phyloP scores from a whole-genome alignment of 2,888 invertebrate genomes.

The Branchipolynoe longqiensis region DNA sequence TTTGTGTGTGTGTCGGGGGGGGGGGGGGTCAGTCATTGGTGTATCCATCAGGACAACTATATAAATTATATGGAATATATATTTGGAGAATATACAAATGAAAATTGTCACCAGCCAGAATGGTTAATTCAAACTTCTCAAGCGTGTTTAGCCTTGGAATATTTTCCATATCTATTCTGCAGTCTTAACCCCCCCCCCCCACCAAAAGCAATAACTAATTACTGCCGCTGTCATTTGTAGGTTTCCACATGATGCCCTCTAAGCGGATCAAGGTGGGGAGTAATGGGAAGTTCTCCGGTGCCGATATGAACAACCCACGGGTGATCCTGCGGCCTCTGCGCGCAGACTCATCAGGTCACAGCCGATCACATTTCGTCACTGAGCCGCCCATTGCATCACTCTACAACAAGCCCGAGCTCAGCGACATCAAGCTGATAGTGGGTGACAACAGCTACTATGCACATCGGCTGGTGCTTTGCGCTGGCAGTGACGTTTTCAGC shows the following conservation, averaged over 20 bases:
- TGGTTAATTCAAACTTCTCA: no score
- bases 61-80: no score
- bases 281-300: constrained; percentile 43
- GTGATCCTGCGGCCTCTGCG: constrained; percentile 65
- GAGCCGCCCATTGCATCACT: constrained; percentile 64
- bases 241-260: constrained; percentile 65
- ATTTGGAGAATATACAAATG: no score
- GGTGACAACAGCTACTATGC: constrained; percentile 65
- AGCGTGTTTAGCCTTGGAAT: no score
- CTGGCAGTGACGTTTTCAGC: constrained; percentile 67
- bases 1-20: no score
- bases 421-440: constrained; percentile 66
- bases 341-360: constrained; percentile 60
- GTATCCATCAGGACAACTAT: no score
- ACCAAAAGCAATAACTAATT: no score
- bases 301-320: constrained; percentile 61
- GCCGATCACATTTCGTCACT: constrained; percentile 62
- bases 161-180: no score
- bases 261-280: constrained; percentile 37
- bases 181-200: no score
- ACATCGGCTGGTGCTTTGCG: constrained; percentile 66
- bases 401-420: constrained; percentile 67
- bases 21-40: no score
- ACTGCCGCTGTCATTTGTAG: constrained; percentile 63
- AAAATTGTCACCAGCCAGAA: no score